These are phyloP conservation scores for Nebria salina DNA, from an alignment of 2,888 invertebrate genomes.

Conservation along the genomic window DNA sequence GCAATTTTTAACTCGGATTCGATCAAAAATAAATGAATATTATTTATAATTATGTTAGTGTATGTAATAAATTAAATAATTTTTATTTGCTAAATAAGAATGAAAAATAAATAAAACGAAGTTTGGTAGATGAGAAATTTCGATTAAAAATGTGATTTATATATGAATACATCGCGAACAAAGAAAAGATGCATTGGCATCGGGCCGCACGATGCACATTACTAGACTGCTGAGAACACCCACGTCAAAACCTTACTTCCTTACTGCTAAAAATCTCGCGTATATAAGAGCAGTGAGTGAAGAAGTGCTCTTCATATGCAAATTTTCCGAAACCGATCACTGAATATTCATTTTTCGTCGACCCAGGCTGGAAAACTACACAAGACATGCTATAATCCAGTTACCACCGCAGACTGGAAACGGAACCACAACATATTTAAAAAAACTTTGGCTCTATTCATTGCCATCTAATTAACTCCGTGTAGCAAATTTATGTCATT, in stretches of 20 bases:
- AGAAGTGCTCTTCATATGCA: slow-evolving; percentile 45
- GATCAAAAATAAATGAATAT: too few relatives aligned
- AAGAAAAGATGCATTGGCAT: neutral
- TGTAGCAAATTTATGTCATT: neutral
- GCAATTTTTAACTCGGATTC: too few relatives aligned
- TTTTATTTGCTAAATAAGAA: too few relatives aligned
- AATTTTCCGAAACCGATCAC: slow-evolving; percentile 35
- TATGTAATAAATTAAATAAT: too few relatives aligned
- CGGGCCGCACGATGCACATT: neutral
- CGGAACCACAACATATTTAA: slow-evolving; percentile 23
- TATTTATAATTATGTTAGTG: too few relatives aligned
- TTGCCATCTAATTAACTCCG: neutral
- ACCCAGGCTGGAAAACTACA: slow-evolving; percentile 26
- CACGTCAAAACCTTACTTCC: neutral
- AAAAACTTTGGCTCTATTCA: slow-evolving; percentile 14
- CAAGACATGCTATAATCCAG: slow-evolving; percentile 36
- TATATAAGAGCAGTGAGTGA: slow-evolving; percentile 6
- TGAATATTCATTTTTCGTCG: slow-evolving; percentile 46
- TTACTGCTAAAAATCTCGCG: neutral
- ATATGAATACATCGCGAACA: neutral
- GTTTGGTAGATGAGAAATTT: neutral
- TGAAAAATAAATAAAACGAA: neutral
- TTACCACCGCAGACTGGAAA: slow-evolving; percentile 6
- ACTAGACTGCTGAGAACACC: neutral
- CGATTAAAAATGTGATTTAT: neutral